phyloP scores from a whole-genome alignment of 2,888 invertebrate genomes.

The Ecliptopera silaceata region DNA sequence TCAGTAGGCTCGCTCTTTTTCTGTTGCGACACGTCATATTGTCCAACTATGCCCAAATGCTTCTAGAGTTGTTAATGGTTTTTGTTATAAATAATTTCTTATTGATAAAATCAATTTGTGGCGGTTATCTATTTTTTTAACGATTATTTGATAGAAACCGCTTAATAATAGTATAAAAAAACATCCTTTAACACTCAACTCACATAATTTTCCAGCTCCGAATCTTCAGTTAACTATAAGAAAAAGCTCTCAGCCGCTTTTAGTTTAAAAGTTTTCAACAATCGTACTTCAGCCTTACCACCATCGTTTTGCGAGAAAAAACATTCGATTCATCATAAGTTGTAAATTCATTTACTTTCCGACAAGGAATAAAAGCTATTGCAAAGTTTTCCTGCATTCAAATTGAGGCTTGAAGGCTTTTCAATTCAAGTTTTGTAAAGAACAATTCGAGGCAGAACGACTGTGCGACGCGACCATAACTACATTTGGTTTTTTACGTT shows the following conservation, averaged over 20 bases:
- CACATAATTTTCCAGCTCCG: background rate
- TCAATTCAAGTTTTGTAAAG: slow-evolving; percentile 72
- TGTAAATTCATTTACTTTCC: slow-evolving; percentile 73
- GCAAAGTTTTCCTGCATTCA: slow-evolving; percentile 74
- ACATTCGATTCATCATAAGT: slow-evolving; percentile 61
- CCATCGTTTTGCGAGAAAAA: slow-evolving; percentile 46
- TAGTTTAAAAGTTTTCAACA: slow-evolving; percentile 39
- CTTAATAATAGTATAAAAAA: no score
- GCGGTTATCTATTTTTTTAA: no score
- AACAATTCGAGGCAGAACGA: slow-evolving; percentile 59
- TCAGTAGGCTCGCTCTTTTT: no score
- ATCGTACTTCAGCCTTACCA: slow-evolving; percentile 28
- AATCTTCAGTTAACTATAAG: slow-evolving; percentile 5
- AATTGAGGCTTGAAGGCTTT: slow-evolving; percentile 71
- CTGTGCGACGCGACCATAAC: slow-evolving; percentile 48
- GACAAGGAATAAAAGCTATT: slow-evolving; percentile 72
- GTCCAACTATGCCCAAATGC: no score
- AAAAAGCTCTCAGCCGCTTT: slow-evolving; percentile 8
- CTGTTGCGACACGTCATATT: no score
- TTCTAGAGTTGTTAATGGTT: no score
- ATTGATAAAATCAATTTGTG: no score
- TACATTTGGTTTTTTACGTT: slow-evolving; percentile 46
- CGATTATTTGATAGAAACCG: no score
- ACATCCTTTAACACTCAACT: no score
- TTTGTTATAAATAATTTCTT: no score